Evolutionary conservation across 1,140 invertebrate genomes (phyloP).

Genomic region (Nylanderia fulva): DNA sequence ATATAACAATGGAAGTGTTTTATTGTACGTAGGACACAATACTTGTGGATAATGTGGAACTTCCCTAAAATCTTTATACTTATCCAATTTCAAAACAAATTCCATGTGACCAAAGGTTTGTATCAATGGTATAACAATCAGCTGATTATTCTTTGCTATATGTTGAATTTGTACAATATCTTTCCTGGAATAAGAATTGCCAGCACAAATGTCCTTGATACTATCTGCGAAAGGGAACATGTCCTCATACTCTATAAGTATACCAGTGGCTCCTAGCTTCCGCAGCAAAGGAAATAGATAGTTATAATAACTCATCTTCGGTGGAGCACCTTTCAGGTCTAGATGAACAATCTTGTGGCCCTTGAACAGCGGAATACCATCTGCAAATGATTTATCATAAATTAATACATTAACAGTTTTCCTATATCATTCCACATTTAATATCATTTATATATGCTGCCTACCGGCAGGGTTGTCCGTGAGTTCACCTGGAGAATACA

Average conservation of each 20-base stretch:
- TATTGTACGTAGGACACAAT: conserved; percentile 92
- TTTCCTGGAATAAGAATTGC: conserved; percentile 91
- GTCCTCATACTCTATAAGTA: conserved; percentile 98
- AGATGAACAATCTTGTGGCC: conserved; percentile 90
- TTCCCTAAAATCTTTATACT: conserved; percentile 92
- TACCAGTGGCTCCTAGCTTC: conserved; percentile 93
- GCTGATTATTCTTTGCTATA: conserved; percentile 88
- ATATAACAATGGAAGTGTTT: conserved; percentile 90
- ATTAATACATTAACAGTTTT: conserved; percentile 41
- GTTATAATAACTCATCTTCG: conserved; percentile 90
- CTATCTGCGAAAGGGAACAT: conserved; percentile 96
- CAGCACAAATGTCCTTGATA: conserved; percentile 89
- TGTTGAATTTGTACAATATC: conserved; percentile 90
- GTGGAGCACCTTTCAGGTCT: conserved; percentile 96
- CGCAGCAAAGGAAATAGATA: conserved; percentile 92
- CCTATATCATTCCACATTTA: conserved; percentile 41
- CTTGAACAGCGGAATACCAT: conserved; percentile 74
- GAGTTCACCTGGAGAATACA: conserved; percentile 71
- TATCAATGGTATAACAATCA: conserved; percentile 96
- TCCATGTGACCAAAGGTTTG: conserved; percentile 99
- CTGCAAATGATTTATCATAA: conserved; percentile 51
- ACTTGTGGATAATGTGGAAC: conserved; percentile 91
- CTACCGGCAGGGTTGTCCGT: conserved; percentile 68
- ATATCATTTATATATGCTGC: conserved; percentile 60
- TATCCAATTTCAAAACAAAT: conserved; percentile 93